Percentiles rank a stretch among this genome's conserved stretches.
phyloP scores from a whole-genome alignment of 1,140 invertebrate species.

The Pachypeltis micranthus region DNA sequence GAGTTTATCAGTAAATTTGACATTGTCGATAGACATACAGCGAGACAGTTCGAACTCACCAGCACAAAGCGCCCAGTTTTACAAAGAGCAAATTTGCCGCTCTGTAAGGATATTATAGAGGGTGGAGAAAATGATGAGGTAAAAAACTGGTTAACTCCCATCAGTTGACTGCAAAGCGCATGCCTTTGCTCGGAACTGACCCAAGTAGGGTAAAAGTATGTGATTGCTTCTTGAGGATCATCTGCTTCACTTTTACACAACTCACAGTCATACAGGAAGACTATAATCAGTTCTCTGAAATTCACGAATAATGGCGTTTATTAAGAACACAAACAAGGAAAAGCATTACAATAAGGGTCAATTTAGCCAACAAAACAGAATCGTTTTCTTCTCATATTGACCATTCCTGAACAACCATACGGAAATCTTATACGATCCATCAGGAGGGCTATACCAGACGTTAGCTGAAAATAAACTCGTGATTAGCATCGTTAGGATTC shows the following conservation, averaged over 20 bases:
- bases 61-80: slow-evolving; percentile 65
- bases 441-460: too few relatives aligned
- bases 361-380: too few relatives aligned
- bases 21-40: not conserved
- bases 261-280: slow-evolving; percentile 75
- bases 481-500: too few relatives aligned
- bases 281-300: slow-evolving; percentile 72
- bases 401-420: too few relatives aligned
- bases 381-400: too few relatives aligned
- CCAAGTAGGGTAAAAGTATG: slow-evolving; percentile 81
- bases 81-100: slow-evolving; percentile 70
- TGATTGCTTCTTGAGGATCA: slow-evolving; percentile 69
- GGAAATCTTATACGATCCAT: too few relatives aligned
- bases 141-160: slow-evolving; percentile 67
- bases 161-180: slow-evolving; percentile 66
- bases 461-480: too few relatives aligned
- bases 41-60: too few relatives aligned
- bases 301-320: not conserved
- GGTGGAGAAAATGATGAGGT: slow-evolving; percentile 59
- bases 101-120: slow-evolving; percentile 58
- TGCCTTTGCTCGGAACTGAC: slow-evolving; percentile 67
- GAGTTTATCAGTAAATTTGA: not conserved
- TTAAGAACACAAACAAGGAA: too few relatives aligned
- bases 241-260: slow-evolving; percentile 63
- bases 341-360: too few relatives aligned